A percentile compares a stretch with the other conserved stretches of the same genome.
These are phyloP conservation scores for Heliconius ethilla DNA, from an alignment of 2,888 invertebrate species.

Conservation along the genomic window DNA sequence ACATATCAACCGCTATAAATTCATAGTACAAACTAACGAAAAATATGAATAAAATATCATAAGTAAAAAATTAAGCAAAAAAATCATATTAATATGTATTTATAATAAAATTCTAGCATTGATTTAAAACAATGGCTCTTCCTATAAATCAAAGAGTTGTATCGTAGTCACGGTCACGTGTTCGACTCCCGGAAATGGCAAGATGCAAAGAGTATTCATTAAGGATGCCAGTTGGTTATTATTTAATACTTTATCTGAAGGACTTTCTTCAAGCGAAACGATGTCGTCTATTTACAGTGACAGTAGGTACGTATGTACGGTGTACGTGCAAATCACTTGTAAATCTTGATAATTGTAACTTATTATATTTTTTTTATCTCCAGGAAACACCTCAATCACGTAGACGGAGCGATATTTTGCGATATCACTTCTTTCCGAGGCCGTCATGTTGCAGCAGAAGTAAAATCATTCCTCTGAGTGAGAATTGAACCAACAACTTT, in stretches of 20 bases:
- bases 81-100: not conserved
- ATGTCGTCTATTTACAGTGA: constrained; percentile 1
- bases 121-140: constrained; percentile 4
- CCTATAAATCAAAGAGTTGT: not conserved
- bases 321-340: not conserved
- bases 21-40: not conserved
- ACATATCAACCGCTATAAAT: too few species aligned
- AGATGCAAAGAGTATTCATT: constrained; percentile 31
- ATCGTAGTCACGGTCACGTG: constrained; percentile 31
- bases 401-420: too few species aligned
- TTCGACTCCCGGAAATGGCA: constrained; percentile 40
- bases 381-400: too few species aligned
- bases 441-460: too few species aligned
- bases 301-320: not conserved
- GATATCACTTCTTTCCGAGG: too few species aligned
- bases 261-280: constrained; percentile 30
- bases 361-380: not conserved
- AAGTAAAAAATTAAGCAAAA: not conserved
- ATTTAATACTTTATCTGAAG: constrained; percentile 25
- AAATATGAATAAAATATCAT: not conserved
- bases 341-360: not conserved
- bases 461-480: too few species aligned
- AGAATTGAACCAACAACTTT: too few species aligned
- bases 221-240: constrained; percentile 26
- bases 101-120: not conserved